Evolutionary conservation across 2,797 vertebrate genomes (phyloP), one percentile per base, ranked within the genome.

Genomic region (Helicolenus hilgendorfi): DNA sequence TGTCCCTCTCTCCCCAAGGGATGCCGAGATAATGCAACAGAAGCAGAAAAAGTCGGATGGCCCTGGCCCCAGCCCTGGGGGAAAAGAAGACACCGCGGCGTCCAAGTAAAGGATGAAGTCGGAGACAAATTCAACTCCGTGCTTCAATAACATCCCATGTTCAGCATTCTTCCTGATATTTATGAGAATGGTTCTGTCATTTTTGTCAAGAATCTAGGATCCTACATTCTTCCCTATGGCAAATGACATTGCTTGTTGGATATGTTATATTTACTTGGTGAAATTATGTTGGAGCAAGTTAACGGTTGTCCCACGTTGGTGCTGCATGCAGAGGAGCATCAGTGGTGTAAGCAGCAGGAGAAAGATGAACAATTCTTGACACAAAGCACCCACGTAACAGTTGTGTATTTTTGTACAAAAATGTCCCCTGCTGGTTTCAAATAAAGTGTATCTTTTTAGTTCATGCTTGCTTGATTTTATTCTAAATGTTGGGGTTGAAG

Each of bases 1-100:
- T 72, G 18, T 79, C 1, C 41, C 87, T 22, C 89, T 90, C 60
- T 72, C 11, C 20, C 20, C 2, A 84, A 99, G 98, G 97, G 98
- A 99, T 96, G 98, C 98, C n/a, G 98, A 98, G 96, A 98, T 98
- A 96, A 99, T 99, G 98, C 98, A 99, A 93, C 97, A 99, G 94
- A 99, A 99, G 97, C 98, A 99, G 96, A 98, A 98, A 95, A 98
- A 98, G 86, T 96, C 98, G 94, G 92, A 92, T 11, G 98, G 95
- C 38, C 38, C 38, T 41, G 38, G 38, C 38, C 38, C 38, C 15
- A 15, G 38, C 38, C 38, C 38, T 41, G 38, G 27, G 14, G 18
- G 20, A n/a, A 91, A 92, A 91, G 96, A 93, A 45, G 88, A 87
- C 36, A 27, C 89, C 72, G 97, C 94, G 85, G 97, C 94, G 85